phyloP scores from a whole-genome alignment of 53 echinoderm and acorn worm genomes.

The Hippasteria phrygiana region DNA sequence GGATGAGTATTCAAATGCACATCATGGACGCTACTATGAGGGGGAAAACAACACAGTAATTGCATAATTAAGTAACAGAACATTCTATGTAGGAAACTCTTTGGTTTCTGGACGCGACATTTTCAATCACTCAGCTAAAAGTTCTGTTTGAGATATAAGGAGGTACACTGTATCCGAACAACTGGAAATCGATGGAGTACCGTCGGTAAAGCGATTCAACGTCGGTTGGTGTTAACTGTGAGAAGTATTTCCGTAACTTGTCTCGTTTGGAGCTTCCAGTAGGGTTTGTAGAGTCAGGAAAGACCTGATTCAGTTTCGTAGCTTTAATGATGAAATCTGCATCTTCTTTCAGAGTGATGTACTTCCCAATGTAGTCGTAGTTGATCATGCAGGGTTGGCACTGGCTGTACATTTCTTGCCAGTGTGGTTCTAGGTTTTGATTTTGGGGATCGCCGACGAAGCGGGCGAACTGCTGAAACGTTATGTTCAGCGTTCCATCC shows the following conservation, averaged over 20 bases:
- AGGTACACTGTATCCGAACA: conserved; percentile 35
- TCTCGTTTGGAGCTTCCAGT: conserved; percentile 69
- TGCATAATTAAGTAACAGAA: neutral
- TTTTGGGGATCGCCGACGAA: conserved; percentile 67
- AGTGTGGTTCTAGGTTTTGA: conserved; percentile 61
- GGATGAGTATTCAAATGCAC: too few relatives aligned
- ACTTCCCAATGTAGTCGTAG: conserved; percentile 68
- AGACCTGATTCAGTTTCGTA: conserved; percentile 29
- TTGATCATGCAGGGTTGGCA: conserved; percentile 73
- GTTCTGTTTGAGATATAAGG: conserved; percentile 1
- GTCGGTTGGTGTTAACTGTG: conserved; percentile 24
- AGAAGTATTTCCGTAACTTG: conserved; percentile 13
- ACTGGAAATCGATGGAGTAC: conserved; percentile 17
- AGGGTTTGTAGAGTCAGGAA: conserved; percentile 66
- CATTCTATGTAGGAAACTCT: neutral
- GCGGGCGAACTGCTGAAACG: conserved; percentile 70
- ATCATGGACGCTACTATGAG: too few relatives aligned
- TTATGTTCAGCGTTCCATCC: conserved; percentile 64
- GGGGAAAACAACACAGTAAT: too few relatives aligned
- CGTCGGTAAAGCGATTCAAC: neutral
- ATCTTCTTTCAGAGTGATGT: conserved; percentile 68
- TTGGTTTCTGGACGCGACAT: neutral
- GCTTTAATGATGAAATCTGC: conserved; percentile 59
- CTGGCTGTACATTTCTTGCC: conserved; percentile 74
- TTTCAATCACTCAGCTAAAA: neutral